Base-by-base conservation (phyloP, 2,113 vertebrate species). In the Ibidorhyncha struthersii region DNA sequence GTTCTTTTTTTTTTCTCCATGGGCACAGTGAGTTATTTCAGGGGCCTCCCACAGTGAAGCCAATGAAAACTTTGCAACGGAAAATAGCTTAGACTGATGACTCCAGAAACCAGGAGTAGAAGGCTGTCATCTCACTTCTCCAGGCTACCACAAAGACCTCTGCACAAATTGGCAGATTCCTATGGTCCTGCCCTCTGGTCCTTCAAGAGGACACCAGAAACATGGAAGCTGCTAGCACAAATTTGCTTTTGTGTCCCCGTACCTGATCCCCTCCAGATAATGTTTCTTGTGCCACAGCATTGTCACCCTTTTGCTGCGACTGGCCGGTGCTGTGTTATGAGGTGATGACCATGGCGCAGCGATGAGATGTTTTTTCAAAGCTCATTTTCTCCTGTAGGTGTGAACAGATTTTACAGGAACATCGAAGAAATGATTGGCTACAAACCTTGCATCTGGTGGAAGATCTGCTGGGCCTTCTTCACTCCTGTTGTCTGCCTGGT, bases 391-490 rank as follows among this genome's bases (percentile, higher is more conserved):
- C 63, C 45, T 79, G 27, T 90, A 99, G 99, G 99, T 81, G 99
- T 99, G 56, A 99, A 99, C 40, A 98, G 97, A 79, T 99, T 99
- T 97, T 99, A 99, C 83, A 92, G 92, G 32, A 98, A 99, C 96
- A 99, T 99, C 1, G 99, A 99, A 95, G 99, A 99, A 91, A 99
- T 99, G 99, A 99, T 99, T 38, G 99, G 99, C 78, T 99, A 99
- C 96, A 98, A 98, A 84, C 99, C 99, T 13, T 99, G 98, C 58
- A 66, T 89, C 38, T 99, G 99, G 98, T 99, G 99, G 99, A 99
- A 99, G 85, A 98, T 99, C 76, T 99, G 99, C 76, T 99, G 99
- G 99, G 98, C 95, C 50, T 98, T 98, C 92, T 99, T 99, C 96
- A 99, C 98, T 7, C 99, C 99, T 17, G 91, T 98, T 61, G 99